Percentiles rank a stretch among this genome's conserved stretches.
Conservation (phyloP, 1,140 invertebrate species). For the Drosophila teissieri region DNA sequence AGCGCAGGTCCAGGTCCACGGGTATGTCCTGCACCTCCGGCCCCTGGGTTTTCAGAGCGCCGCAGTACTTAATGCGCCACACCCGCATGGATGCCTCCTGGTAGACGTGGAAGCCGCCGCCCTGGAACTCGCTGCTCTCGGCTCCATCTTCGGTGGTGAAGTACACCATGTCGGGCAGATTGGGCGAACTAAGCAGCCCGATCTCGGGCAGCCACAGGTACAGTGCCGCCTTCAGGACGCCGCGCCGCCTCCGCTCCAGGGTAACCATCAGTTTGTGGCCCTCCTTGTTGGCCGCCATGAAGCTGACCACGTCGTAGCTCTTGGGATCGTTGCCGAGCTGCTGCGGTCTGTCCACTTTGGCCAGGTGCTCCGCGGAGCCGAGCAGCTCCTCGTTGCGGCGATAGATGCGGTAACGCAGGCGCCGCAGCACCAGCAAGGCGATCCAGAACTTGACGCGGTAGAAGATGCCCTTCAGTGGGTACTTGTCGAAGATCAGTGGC, state of each 20-base stretch:
- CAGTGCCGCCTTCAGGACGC: conserved; percentile 67
- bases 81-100: conserved; percentile 68
- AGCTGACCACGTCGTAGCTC: conserved; percentile 78
- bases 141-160: conserved; percentile 68
- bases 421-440: conserved; percentile 59
- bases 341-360: conserved; percentile 65
- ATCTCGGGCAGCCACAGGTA: conserved; percentile 68
- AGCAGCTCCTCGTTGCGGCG: conserved; percentile 57
- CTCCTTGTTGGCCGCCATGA: conserved; percentile 68
- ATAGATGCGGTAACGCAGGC: conserved; percentile 69
- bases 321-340: conserved; percentile 63
- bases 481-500: conserved; percentile 72
- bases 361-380: conserved; percentile 46
- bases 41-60: conserved; percentile 22
- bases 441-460: conserved; percentile 69
- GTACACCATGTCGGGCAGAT: conserved; percentile 75
- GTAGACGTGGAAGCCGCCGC: conserved; percentile 71
- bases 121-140: conserved; percentile 70
- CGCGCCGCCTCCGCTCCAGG: conserved; percentile 63
- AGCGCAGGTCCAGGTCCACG: conserved; percentile 59
- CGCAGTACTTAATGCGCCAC: conserved; percentile 66
- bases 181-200: conserved; percentile 54
- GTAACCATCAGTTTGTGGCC: conserved; percentile 71
- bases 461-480: conserved; percentile 73
- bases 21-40: conserved; percentile 16